Conservation (phyloP, 2,113 vertebrate species). For the Myiozetetes cayanensis region DNA sequence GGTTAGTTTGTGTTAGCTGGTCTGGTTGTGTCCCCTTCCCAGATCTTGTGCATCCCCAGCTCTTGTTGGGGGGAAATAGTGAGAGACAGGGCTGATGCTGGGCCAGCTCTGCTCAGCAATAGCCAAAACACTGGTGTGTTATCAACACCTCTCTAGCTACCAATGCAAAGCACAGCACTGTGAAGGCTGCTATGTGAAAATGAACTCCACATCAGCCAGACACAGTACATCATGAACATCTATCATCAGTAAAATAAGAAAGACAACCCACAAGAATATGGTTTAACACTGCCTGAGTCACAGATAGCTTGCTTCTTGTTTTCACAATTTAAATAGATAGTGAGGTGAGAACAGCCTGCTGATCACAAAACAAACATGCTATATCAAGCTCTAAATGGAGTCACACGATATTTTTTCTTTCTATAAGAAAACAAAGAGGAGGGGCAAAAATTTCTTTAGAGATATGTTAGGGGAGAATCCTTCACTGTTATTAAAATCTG, state of each 20-base stretch:
- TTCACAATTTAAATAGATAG: not conserved
- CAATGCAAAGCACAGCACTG: not conserved
- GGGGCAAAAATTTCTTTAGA: not conserved
- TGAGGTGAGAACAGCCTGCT: not conserved
- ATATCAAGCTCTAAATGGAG: not conserved
- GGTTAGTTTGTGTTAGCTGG: not conserved
- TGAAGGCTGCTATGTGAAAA: not conserved
- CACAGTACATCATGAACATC: not conserved
- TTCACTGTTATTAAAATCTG: not conserved
- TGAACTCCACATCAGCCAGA: not conserved
- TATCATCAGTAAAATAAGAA: not conserved
- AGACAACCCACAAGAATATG: not conserved
- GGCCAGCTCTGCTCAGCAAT: not conserved
- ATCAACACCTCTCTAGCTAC: not conserved
- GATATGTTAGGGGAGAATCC: fast-evolving
- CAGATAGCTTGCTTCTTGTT: not conserved
- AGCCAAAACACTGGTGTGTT: not conserved
- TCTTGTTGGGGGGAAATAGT: not conserved
- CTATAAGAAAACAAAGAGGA: not conserved
- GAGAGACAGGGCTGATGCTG: not conserved
- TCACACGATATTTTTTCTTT: not conserved
- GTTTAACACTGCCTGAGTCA: not conserved
- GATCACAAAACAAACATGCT: not conserved
- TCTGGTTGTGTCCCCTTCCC: not conserved
- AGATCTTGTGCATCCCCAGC: not conserved